These are phyloP conservation scores for Diabrotica balteata DNA, from an alignment of 2,888 invertebrate genomes.

Conservation along the genomic window DNA sequence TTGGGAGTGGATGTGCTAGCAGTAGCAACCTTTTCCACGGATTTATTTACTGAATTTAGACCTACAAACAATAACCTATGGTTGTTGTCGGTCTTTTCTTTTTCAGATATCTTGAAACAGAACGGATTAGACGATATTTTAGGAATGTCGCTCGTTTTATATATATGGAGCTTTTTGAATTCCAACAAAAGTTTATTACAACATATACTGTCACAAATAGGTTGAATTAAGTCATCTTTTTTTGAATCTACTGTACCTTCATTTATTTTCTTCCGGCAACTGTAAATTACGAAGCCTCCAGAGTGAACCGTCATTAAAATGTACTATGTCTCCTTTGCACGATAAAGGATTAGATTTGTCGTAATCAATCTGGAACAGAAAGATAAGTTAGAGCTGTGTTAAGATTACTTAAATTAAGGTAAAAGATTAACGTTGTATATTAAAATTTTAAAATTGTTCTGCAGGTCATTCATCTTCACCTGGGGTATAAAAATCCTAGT, in stretches of 20 bases:
- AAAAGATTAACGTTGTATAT: no score
- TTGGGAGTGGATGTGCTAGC: not conserved
- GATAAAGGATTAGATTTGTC: slow-evolving; percentile 26
- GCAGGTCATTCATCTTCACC: no score
- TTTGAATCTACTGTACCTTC: slow-evolving; percentile 14
- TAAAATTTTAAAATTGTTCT: no score
- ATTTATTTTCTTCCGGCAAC: not conserved
- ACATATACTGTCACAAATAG: slow-evolving; percentile 24
- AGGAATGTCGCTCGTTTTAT: not conserved
- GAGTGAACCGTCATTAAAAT: no score
- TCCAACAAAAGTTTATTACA: slow-evolving; percentile 12
- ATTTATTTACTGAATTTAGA: slow-evolving; percentile 21
- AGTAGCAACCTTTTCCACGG: slow-evolving; percentile 14
- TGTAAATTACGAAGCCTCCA: no score
- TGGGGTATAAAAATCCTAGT: no score
- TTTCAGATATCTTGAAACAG: slow-evolving; percentile 3
- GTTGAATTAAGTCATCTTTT: not conserved
- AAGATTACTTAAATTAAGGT: no score
- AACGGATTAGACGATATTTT: slow-evolving; percentile 18
- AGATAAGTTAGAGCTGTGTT: not conserved
- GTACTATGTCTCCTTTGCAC: no score
- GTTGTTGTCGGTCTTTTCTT: slow-evolving; percentile 11
- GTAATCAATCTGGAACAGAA: slow-evolving; percentile 33
- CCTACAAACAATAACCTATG: slow-evolving; percentile 8
- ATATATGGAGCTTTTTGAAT: slow-evolving; percentile 14